phyloP scores from a whole-genome alignment of 2,888 invertebrate species.

The Cheilosia grossa region DNA sequence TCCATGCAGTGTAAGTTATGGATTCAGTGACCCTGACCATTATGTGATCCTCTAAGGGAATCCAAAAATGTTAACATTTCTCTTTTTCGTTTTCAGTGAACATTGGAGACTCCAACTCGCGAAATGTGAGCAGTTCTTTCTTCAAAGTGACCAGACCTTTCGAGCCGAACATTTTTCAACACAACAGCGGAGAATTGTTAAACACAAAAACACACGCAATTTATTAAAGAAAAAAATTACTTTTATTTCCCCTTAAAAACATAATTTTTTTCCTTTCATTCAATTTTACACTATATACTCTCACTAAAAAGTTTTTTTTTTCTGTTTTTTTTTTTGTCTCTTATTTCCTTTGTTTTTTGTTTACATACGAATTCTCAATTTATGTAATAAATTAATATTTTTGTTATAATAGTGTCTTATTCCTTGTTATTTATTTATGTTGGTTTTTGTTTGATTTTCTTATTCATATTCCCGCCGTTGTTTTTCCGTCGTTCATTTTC shows the following conservation, averaged over 20 bases:
- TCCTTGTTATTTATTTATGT: constrained; percentile 31
- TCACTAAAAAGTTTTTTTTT: constrained; percentile 62
- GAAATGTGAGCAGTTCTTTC: too few relatives aligned
- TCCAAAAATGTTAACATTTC: too few relatives aligned
- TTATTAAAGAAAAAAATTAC: constrained; percentile 73
- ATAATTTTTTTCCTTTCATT: constrained; percentile 58
- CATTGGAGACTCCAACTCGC: too few relatives aligned
- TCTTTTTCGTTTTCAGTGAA: too few relatives aligned
- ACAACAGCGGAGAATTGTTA: neutral
- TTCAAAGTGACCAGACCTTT: too few relatives aligned
- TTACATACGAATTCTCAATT: constrained; percentile 65
- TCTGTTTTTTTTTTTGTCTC: neutral
- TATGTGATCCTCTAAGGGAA: too few relatives aligned
- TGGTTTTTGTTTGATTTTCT: constrained; percentile 40
- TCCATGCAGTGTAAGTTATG: too few relatives aligned
- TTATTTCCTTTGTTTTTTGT: neutral
- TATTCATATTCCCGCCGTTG: constrained; percentile 33
- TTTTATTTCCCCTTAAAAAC: constrained; percentile 74
- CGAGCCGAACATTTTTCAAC: neutral
- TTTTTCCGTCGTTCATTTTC: constrained; percentile 13
- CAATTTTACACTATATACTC: constrained; percentile 66
- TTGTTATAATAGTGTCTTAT: constrained; percentile 63
- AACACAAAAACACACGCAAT: neutral
- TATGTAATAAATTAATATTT: constrained; percentile 72
- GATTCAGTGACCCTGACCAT: too few relatives aligned